These are phyloP conservation scores for Volucella inflata DNA, from an alignment of 2,888 invertebrate species.

Conservation along the genomic window DNA sequence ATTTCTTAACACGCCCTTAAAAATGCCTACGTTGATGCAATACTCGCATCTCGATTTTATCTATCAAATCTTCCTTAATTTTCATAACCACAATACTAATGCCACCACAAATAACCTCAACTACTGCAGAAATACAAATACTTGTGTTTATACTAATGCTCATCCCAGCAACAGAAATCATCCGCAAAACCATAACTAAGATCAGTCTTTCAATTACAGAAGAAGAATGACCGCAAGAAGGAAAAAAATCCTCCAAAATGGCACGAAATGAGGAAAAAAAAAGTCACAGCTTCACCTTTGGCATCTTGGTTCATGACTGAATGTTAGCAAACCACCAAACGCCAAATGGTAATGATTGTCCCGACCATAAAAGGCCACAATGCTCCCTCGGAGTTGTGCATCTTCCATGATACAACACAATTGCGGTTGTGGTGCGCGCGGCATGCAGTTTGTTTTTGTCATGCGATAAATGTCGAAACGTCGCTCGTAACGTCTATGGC, in stretches of 20 bases:
- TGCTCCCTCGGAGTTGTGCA: slow-evolving; percentile 30
- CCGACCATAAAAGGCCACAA: slow-evolving; percentile 65
- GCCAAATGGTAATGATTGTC: slow-evolving; percentile 53
- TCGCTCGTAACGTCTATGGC: slow-evolving; percentile 19
- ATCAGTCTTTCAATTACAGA: slow-evolving; percentile 70
- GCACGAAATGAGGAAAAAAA: slow-evolving; percentile 29
- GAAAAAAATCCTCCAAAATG: not conserved
- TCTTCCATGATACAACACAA: slow-evolving; percentile 24
- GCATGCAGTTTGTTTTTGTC: slow-evolving; percentile 61
- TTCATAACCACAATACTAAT: not conserved
- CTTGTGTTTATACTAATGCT: not conserved
- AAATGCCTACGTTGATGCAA: too few relatives aligned
- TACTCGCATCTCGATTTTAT: too few relatives aligned
- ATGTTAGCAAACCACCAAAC: slow-evolving; percentile 27
- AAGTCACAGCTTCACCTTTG: slow-evolving; percentile 56
- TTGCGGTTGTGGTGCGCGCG: slow-evolving; percentile 23
- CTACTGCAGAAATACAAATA: slow-evolving; percentile 53
- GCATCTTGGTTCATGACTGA: slow-evolving; percentile 39
- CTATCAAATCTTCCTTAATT: too few relatives aligned
- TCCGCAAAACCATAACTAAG: slow-evolving; percentile 63
- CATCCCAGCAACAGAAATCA: slow-evolving; percentile 41
- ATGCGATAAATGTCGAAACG: slow-evolving; percentile 65
- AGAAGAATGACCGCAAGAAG: slow-evolving; percentile 19
- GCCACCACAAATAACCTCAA: slow-evolving; percentile 53
- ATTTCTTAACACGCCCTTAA: too few relatives aligned